Evolutionary conservation across 2,888 invertebrate genomes (phyloP).

Genomic region (Campoplex capitator): DNA sequence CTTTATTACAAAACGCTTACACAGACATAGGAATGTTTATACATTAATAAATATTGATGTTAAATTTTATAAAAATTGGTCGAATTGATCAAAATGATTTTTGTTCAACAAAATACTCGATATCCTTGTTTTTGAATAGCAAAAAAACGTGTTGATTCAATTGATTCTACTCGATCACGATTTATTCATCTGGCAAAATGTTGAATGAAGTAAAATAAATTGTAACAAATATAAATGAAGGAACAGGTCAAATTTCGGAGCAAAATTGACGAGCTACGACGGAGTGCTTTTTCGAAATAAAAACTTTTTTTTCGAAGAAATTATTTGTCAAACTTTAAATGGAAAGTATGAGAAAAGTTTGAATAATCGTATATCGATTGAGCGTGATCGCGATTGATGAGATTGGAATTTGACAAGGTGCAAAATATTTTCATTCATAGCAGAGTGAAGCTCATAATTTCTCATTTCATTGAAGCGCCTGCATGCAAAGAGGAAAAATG

Average conservation of each 20-base stretch:
- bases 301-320: no score
- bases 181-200: no score
- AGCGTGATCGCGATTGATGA: not conserved
- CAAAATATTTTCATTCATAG: not conserved
- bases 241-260: no score
- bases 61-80: not conserved
- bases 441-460: not conserved
- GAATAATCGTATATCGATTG: not conserved
- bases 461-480: not conserved
- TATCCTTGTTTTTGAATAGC: not conserved
- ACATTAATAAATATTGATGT: not conserved
- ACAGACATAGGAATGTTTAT: not conserved
- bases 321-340: no score
- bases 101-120: no score
- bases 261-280: no score
- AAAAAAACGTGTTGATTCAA: no score
- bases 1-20: not conserved
- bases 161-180: no score
- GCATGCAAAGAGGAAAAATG: not conserved
- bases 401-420: not conserved
- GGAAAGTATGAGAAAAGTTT: no score
- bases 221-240: no score
- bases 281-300: no score
- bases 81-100: not conserved
- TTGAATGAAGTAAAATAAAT: no score